A percentile compares a stretch with the other conserved stretches of the same genome.
These are phyloP conservation scores for Brachymystax lenok DNA, from an alignment of 2,797 vertebrate species.

Conservation along the genomic window DNA sequence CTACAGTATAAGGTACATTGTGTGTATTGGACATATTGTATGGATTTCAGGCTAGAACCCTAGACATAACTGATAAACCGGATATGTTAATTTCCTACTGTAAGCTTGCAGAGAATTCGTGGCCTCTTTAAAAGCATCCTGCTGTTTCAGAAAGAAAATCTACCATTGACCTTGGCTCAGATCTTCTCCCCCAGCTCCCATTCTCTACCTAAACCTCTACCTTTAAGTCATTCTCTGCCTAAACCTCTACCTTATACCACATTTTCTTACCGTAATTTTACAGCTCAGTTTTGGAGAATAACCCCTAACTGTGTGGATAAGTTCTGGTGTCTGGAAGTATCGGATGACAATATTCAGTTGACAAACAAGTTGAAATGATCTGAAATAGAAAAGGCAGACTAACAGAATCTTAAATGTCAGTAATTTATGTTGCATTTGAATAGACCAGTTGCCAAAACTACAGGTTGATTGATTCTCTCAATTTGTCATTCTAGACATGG, in stretches of 20 bases:
- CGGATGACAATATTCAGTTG: background rate
- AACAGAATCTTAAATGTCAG: background rate
- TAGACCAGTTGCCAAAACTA: background rate
- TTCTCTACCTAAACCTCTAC: background rate
- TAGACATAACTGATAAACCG: background rate
- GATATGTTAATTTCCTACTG: background rate
- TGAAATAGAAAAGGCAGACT: background rate
- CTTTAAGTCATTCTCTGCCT: background rate
- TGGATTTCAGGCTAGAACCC: background rate
- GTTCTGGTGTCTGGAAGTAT: background rate
- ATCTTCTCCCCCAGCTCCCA: background rate
- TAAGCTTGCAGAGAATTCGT: background rate
- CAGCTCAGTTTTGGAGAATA: too few species aligned
- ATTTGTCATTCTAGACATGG: constrained; percentile 7
- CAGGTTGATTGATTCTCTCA: constrained; percentile 1
- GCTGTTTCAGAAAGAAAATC: background rate
- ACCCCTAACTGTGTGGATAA: background rate
- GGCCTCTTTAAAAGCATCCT: background rate
- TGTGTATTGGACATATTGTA: background rate
- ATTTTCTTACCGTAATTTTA: too few species aligned
- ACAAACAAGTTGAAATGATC: background rate
- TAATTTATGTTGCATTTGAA: background rate
- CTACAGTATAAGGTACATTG: background rate
- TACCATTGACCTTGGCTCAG: background rate
- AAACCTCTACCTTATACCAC: background rate